phyloP scores from a whole-genome alignment of 2,797 vertebrate species.

The Luscinia megarhynchos region DNA sequence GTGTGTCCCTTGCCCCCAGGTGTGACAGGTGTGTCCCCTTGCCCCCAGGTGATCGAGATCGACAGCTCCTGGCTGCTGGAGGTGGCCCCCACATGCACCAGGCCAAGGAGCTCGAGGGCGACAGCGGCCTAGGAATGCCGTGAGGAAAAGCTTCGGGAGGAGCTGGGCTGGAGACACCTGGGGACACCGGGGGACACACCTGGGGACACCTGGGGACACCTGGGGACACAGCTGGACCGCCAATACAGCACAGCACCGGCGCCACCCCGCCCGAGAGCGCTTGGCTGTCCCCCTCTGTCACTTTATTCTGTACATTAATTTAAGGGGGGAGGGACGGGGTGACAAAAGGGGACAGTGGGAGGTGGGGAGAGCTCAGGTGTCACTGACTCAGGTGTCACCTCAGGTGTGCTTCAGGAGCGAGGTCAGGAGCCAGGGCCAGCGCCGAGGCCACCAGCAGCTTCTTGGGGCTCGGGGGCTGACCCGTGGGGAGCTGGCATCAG shows the following conservation, averaged over 20 bases:
- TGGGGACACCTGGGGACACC: no score
- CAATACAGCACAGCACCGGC: no score
- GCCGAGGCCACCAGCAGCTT: slow-evolving; percentile 7
- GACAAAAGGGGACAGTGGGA: background rate
- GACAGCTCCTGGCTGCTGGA: slow-evolving; percentile 92
- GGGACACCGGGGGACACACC: no score
- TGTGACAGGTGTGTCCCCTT: no score
- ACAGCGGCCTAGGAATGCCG: slow-evolving; percentile 84
- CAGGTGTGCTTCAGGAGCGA: background rate
- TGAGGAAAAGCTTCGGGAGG: no score
- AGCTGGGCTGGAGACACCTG: slow-evolving; percentile 80
- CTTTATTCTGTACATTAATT: background rate
- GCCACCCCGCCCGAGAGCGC: no score
- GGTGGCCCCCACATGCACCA: slow-evolving; percentile 94
- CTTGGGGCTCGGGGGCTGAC: background rate
- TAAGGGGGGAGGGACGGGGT: background rate
- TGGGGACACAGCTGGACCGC: no score
- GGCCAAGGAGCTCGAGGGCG: slow-evolving; percentile 91
- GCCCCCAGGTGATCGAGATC: slow-evolving; percentile 90
- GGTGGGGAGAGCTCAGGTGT: background rate
- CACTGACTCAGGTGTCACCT: background rate
- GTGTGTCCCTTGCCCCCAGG: no score
- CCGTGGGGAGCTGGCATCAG: background rate
- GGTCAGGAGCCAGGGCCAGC: background rate
- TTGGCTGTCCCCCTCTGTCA: background rate